A percentile compares a stretch with the other conserved stretches of the same genome.
phyloP scores from a whole-genome alignment of 2,113 vertebrate genomes.

The Globicephala melas region DNA sequence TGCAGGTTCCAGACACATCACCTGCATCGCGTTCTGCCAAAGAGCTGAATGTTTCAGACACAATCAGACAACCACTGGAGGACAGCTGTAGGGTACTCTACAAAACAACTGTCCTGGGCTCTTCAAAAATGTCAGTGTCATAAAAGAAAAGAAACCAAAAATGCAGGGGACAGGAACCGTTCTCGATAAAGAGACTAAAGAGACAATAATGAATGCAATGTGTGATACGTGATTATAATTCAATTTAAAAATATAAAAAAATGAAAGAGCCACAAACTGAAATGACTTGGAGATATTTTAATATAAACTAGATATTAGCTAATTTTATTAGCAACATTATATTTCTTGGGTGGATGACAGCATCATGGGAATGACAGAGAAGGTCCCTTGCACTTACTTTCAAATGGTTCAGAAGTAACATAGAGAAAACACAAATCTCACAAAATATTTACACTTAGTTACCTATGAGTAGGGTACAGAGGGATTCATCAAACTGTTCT shows the following conservation, averaged over 20 bases:
- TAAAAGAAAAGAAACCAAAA: not conserved
- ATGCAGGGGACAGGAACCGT: not conserved
- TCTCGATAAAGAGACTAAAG: not conserved
- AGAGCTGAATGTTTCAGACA: not conserved
- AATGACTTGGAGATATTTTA: not conserved
- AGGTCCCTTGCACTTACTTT: not conserved
- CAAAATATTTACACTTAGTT: not conserved
- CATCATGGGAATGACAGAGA: not conserved
- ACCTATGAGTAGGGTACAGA: not conserved
- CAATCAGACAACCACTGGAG: not conserved
- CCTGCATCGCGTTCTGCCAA: not conserved
- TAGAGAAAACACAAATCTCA: not conserved
- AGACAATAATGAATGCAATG: not conserved
- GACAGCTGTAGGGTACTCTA: not conserved
- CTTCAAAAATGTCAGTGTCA: not conserved
- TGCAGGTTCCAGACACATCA: not conserved
- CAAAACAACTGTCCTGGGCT: not conserved
- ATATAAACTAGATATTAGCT: not conserved
- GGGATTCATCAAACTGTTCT: not conserved
- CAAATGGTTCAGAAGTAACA: not conserved
- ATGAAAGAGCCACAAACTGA: not conserved
- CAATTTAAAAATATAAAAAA: not conserved
- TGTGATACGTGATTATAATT: not conserved
- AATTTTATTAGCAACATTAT: not conserved
- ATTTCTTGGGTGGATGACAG: not conserved